Percentiles rank a stretch among this genome's conserved stretches.
Conservation (phyloP, 2,797 vertebrate genomes). For the Hybognathus amarus region DNA sequence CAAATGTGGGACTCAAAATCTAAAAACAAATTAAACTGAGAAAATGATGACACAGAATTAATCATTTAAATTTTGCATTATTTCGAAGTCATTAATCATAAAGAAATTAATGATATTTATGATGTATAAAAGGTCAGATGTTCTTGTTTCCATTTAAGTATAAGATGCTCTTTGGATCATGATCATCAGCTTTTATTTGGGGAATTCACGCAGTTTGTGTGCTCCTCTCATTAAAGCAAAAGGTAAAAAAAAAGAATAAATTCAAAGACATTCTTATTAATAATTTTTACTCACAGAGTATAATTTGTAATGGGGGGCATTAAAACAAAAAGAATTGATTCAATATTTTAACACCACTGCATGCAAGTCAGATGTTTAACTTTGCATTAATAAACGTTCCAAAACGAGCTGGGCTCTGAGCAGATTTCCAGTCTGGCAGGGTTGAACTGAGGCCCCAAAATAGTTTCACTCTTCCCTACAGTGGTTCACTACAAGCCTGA, state of each 20-base stretch:
- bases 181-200: constrained; percentile 4
- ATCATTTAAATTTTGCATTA: neutral
- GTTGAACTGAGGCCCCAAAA: constrained; percentile 66
- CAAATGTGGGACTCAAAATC: neutral
- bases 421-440: constrained; percentile 39
- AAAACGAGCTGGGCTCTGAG: constrained; percentile 20
- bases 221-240: neutral
- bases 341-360: neutral
- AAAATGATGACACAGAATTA: neutral
- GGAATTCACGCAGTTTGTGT: neutral
- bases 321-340: neutral
- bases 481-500: constrained; percentile 67
- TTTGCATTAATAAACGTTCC: neutral
- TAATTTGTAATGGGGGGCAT: neutral
- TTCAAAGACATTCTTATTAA: neutral
- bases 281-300: neutral
- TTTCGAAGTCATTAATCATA: neutral
- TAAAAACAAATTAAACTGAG: neutral
- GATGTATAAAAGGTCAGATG: neutral
- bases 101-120: neutral
- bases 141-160: neutral
- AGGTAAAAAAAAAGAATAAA: neutral
- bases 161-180: neutral
- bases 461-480: constrained; percentile 68
- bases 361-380: neutral